Conservation (phyloP, 1,140 invertebrate genomes). For the Drosophila saltans region DNA sequence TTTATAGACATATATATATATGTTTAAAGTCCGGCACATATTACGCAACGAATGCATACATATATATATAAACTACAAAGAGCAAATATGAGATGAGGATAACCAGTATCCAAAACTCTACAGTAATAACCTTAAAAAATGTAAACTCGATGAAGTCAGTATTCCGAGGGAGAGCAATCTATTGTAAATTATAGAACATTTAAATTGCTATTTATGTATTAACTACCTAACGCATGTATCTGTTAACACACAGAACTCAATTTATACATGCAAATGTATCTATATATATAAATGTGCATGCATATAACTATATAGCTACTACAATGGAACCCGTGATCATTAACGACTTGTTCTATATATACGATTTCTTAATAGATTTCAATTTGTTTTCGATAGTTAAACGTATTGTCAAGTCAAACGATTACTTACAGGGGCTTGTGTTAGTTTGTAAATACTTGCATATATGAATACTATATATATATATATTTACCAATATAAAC, state of each 20-base stretch:
- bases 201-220: constrained; percentile 50
- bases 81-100: constrained; percentile 23
- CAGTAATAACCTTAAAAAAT: constrained; percentile 27
- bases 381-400: constrained; percentile 33
- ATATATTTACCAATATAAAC: not conserved
- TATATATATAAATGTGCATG: constrained; percentile 36
- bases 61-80: constrained; percentile 27
- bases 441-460: constrained; percentile 69
- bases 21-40: constrained; percentile 19
- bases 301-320: constrained; percentile 10
- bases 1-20: constrained; percentile 25
- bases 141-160: constrained; percentile 77
- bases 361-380: constrained; percentile 11
- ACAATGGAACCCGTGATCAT: constrained; percentile 14
- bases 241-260: constrained; percentile 62
- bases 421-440: constrained; percentile 80
- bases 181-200: constrained; percentile 52
- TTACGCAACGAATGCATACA: constrained; percentile 12
- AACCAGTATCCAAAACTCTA: constrained; percentile 27
- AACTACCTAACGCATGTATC: constrained; percentile 35
- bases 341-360: constrained; percentile 8
- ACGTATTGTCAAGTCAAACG: constrained; percentile 45
- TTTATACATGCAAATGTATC: constrained; percentile 52
- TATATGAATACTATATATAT: constrained; percentile 41
- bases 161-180: constrained; percentile 60